Percentiles rank a stretch among this genome's conserved stretches.
phyloP scores from a whole-genome alignment of 2,888 invertebrate genomes.

The Cryptus viduatorius region DNA sequence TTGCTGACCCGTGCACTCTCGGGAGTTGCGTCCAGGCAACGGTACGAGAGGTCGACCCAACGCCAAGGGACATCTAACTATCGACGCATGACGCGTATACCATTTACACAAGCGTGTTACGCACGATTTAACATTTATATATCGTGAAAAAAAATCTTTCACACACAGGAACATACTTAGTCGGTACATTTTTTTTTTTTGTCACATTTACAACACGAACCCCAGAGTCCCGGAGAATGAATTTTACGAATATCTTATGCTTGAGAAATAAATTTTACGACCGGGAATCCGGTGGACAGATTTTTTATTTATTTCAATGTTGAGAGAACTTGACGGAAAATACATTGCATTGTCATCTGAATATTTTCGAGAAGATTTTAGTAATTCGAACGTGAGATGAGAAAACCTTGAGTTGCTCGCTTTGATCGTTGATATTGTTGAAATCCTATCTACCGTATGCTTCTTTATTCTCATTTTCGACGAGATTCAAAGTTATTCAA shows the following conservation, averaged over 20 bases:
- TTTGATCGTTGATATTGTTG: neutral
- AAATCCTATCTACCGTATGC: neutral
- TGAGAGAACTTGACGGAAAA: neutral
- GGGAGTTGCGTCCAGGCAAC: neutral
- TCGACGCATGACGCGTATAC: constrained; percentile 47
- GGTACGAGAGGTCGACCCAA: constrained; percentile 33
- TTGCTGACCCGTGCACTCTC: constrained; percentile 62
- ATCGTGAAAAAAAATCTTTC: constrained; percentile 15
- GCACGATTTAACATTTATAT: constrained; percentile 40
- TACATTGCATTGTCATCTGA: neutral
- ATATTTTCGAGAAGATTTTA: neutral
- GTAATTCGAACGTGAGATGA: neutral
- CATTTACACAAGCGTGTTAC: constrained; percentile 30
- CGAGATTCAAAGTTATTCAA: neutral
- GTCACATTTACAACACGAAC: neutral
- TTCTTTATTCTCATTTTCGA: neutral
- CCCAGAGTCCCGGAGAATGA: too few relatives aligned
- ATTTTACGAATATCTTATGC: too few relatives aligned
- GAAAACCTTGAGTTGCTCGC: neutral
- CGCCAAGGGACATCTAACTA: constrained; percentile 34
- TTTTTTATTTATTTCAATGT: neutral
- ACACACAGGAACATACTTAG: neutral
- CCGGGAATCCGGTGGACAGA: too few relatives aligned
- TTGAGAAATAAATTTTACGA: too few relatives aligned
- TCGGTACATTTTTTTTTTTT: neutral